These are phyloP conservation scores for Drosophila incognita DNA, from an alignment of 2,888 invertebrate species.

Conservation along the genomic window DNA sequence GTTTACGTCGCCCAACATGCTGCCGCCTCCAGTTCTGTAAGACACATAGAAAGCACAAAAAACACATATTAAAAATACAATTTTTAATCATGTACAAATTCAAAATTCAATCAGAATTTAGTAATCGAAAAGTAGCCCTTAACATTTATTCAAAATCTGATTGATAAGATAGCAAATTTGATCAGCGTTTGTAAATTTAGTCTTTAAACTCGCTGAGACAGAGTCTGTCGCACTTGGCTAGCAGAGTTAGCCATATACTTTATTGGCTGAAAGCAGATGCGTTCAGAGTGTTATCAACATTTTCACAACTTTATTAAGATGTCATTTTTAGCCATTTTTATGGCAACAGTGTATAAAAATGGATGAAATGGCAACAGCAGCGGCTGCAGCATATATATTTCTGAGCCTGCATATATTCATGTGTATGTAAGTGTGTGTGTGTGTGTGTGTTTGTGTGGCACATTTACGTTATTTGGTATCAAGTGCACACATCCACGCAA, in stretches of 20 bases:
- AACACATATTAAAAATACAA: too few species aligned
- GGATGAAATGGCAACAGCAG: slow-evolving; percentile 36
- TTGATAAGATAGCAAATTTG: neutral
- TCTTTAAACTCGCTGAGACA: neutral
- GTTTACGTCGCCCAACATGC: slow-evolving; percentile 96
- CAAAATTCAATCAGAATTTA: neutral
- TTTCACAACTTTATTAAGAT: slow-evolving; percentile 46
- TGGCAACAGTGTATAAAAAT: slow-evolving; percentile 34
- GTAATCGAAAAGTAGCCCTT: neutral
- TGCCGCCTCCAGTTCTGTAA: slow-evolving; percentile 85
- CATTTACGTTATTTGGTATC: slow-evolving; percentile 74
- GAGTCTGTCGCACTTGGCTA: neutral
- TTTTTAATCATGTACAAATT: neutral
- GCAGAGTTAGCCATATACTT: slow-evolving; percentile 3
- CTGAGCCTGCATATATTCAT: slow-evolving; percentile 16
- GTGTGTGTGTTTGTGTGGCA: slow-evolving; percentile 51
- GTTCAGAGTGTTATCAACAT: slow-evolving; percentile 15
- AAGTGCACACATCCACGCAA: slow-evolving; percentile 65
- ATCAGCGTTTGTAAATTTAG: neutral
- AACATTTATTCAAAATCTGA: neutral
- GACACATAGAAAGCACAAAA: neutral
- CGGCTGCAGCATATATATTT: slow-evolving; percentile 53
- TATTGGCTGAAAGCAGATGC: slow-evolving; percentile 1
- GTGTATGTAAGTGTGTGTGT: neutral
- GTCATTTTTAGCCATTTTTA: slow-evolving; percentile 38